Evolutionary conservation across 2,113 vertebrate species (phyloP), one percentile per base, ranked within the genome.

Genomic region (cattle (Bos taurus)): DNA sequence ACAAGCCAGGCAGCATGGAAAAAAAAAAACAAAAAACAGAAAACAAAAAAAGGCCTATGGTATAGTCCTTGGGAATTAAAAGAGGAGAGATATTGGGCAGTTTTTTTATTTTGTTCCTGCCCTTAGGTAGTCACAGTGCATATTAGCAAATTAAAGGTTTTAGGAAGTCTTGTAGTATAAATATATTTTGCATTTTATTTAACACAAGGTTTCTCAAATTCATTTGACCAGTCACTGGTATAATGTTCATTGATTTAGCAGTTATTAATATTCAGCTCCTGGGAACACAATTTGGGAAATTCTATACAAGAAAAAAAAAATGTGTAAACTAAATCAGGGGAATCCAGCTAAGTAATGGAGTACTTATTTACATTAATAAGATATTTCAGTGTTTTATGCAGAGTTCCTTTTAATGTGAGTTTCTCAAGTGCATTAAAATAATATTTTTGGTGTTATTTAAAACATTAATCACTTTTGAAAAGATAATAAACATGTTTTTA

Each of bases 131-230:
- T 85, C 88, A 93, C 0, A 25, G 25, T 85, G 6, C 2, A 25
- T 96, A 56, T 91, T 97, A 97, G 77, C 54, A 91, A 91, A 95
- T 82, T 89, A 95, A 97, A 95, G 26, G 26, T 91, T 91, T 14
- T 56, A 3, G 28, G 16, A 93, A 92, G 28, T 93, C 23, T 83
- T 89, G 0, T 33, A 50, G 52, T 81, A 83, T 77, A 57, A 78
- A 94, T 9, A 43, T 16, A 23, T 92, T 91, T 96, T 93, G 40
- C 43, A 87, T 90, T 94, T 74, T 30, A 77, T 94, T 81, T 86
- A 95, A 86, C 57, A 80, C n/a, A 87, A 43, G 48, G 2, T n/a
- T 93, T 96, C 28, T 93, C 57, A 85, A 88, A 95, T 91, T 62
- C 52, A 80, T 88, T 88, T 96, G 46, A 52, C 17, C 11, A 62